These are phyloP conservation scores for Aurelia aurita complex sp. Pacific DNA, from an alignment of 30 jellyfish, hydroid and myxozoan species.

Conservation along the genomic window DNA sequence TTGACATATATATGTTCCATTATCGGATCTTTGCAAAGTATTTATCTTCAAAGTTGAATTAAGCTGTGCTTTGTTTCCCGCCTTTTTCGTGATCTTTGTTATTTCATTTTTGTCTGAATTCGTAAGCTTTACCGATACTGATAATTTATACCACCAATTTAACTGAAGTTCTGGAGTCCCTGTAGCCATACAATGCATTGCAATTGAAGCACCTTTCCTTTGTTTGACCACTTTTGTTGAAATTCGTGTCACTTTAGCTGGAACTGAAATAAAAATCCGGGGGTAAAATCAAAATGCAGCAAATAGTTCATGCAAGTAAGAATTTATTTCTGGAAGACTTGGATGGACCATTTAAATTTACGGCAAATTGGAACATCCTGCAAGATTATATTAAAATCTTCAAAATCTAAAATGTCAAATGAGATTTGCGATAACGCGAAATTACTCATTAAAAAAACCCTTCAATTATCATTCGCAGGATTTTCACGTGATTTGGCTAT, in stretches of 20 bases:
- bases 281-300: no score
- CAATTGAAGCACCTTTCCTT: slow-evolving; percentile 53
- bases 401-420: no score
- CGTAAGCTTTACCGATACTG: slow-evolving; percentile 24
- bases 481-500: no score
- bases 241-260: slow-evolving; percentile 71
- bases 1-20: slow-evolving; percentile 79
- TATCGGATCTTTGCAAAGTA: slow-evolving; percentile 60
- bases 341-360: no score
- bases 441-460: no score
- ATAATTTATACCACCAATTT: slow-evolving; percentile 86
- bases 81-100: not conserved
- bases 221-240: slow-evolving; percentile 30
- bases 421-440: no score
- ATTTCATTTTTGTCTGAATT: slow-evolving; percentile 38
- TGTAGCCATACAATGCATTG: slow-evolving; percentile 66
- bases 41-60: slow-evolving; percentile 67
- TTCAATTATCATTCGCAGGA: no score
- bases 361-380: no score
- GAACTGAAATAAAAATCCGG: slow-evolving; percentile 45
- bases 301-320: no score
- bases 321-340: no score
- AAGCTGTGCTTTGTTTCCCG: slow-evolving; percentile 58
- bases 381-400: no score
- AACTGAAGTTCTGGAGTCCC: slow-evolving; percentile 75